Conservation (phyloP, 1,140 invertebrate genomes). For the Drosophila fuyamai region DNA sequence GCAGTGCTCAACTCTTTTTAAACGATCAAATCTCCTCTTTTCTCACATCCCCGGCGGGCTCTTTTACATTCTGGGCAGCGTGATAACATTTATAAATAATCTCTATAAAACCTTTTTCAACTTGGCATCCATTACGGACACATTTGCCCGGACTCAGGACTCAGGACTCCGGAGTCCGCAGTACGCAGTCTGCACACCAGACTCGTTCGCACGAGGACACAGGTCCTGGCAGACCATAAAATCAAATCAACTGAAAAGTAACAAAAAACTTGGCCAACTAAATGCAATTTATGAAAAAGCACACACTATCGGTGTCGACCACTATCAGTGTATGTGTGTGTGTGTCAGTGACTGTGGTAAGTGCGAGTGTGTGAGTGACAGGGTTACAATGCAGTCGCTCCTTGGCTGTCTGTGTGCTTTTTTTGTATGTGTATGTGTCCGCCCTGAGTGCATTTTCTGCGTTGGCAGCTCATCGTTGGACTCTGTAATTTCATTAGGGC, state of each 20-base stretch:
- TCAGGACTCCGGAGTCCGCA: constrained; percentile 1
- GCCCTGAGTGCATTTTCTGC: constrained; percentile 62
- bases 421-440: constrained; percentile 15
- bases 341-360: background rate
- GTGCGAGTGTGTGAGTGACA: constrained; percentile 6
- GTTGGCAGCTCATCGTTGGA: constrained; percentile 50
- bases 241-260: constrained; percentile 54
- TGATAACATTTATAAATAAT: constrained; percentile 56
- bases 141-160: constrained; percentile 35
- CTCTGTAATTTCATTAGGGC: constrained; percentile 80
- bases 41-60: constrained; percentile 17
- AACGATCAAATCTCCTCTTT: constrained; percentile 28
- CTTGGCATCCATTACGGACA: constrained; percentile 51
- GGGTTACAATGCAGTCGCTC: constrained; percentile 17
- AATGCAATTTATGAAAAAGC: constrained; percentile 75
- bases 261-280: constrained; percentile 67
- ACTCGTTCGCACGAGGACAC: constrained; percentile 25
- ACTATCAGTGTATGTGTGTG: background rate
- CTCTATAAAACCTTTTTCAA: constrained; percentile 51
- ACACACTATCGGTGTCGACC: constrained; percentile 41
- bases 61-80: constrained; percentile 35
- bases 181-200: background rate
- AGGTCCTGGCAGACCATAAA: constrained; percentile 46
- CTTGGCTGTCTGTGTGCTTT: background rate
- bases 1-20: constrained; percentile 7